Evolutionary conservation across 2,113 vertebrate genomes (phyloP).

Genomic region (Dissostichus mawsoni): DNA sequence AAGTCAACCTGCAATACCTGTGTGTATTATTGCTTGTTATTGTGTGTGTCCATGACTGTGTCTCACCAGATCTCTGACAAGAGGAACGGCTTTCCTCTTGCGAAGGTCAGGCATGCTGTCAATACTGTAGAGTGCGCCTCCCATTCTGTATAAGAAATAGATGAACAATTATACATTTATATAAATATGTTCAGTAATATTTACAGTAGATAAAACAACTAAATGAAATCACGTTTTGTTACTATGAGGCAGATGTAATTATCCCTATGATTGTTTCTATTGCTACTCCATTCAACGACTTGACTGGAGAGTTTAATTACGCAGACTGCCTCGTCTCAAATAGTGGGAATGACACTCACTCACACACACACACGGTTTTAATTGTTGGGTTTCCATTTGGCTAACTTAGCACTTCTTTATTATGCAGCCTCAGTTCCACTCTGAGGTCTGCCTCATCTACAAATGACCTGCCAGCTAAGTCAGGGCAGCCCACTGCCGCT

Average conservation of each 20-base stretch:
- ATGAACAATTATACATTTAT: neutral
- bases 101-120: constrained; percentile 99
- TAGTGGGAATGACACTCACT: constrained; percentile 16
- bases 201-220: neutral
- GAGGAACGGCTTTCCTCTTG: constrained; percentile 95
- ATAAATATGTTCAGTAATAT: neutral
- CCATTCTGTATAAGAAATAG: constrained; percentile 85
- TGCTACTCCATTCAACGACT: constrained; percentile 33
- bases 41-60: constrained; percentile 16
- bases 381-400: constrained; percentile 47
- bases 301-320: constrained; percentile 45
- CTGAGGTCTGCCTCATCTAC: constrained; percentile 57
- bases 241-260: constrained; percentile 1
- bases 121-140: constrained; percentile 96
- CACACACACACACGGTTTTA: constrained; percentile 28
- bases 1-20: neutral
- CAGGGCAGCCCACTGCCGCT: constrained; percentile 57
- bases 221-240: constrained; percentile 4
- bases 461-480: constrained; percentile 63
- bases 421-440: constrained; percentile 52
- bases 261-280: constrained; percentile 17
- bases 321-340: constrained; percentile 27
- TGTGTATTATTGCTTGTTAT: constrained; percentile 3
- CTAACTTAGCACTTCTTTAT: constrained; percentile 45
- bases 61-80: constrained; percentile 98